Base-by-base conservation (phyloP, 53 echinoderm and acorn worm genomes). In the Antedon mediterranea region DNA sequence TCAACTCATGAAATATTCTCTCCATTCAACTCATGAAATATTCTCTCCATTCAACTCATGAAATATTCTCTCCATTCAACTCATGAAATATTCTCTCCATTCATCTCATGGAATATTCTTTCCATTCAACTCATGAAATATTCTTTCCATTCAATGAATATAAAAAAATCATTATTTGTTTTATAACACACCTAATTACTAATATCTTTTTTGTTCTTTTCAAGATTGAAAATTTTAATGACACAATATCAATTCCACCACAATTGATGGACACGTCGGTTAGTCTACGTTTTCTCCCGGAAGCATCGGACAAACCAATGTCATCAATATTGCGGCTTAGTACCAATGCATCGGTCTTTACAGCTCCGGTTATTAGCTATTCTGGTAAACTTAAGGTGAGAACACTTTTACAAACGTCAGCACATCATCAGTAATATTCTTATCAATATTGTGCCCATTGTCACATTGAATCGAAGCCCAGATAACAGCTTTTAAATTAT, bases 341-440 rank as follows among this genome's bases (percentile, higher is more conserved):
- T 29, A 98, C 92, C 75, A 98, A 98, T 84, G 98, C 98, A 34
- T 98, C 98, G 26, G 85, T 90, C 3, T 98, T 98, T 79, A 90
- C 92, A 0, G 86, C 93, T 82, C 89, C 90, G 3, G 79, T 98
- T 31, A 88, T 93, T 76, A 88, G 90, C 7, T 98, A 98, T 78
- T 90, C 92, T 13, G 98, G 98, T 37, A 86, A 84, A 80, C 83
- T 98, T 80, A 88, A 98, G 88, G 98, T 98, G 43, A 75, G 84
- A 76, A 74, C 31, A 37, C 11, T 11, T 6, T 37, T 6, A 37
- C 26, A 0, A 3, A 2, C 42, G 3, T 72, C 15, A 28, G 6
- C 72, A 72, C 72, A 6, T 72, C 28, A 72, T 5, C 28, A 28
- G 20, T 28, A 72, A 8, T 15, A 28, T 72, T 72, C 6, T 72